These are phyloP conservation scores for Motacilla alba DNA, from an alignment of 2,113 vertebrate species.

Conservation along the genomic window DNA sequence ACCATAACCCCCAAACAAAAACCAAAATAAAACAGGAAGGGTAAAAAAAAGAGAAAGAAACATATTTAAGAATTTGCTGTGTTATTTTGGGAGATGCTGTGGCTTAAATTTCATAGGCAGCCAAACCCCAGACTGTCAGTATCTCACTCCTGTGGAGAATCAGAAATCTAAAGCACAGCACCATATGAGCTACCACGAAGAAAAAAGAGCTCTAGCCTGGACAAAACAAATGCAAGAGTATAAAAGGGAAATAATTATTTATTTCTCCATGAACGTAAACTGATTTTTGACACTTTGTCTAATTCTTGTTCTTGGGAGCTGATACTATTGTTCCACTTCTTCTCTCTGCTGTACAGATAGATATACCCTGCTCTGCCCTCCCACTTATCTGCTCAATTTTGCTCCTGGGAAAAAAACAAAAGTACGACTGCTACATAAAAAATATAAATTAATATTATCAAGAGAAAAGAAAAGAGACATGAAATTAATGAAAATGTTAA, in stretches of 20 bases:
- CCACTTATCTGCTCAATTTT: rapidly evolving
- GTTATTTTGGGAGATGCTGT: background rate
- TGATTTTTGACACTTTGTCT: background rate
- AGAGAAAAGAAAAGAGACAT: background rate
- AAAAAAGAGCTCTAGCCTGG: background rate
- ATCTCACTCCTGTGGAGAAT: background rate
- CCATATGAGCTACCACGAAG: background rate
- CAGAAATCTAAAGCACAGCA: background rate
- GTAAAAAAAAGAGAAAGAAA: too few relatives aligned
- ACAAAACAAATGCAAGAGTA: background rate
- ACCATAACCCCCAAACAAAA: background rate
- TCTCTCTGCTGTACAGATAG: background rate
- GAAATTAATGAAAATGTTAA: background rate
- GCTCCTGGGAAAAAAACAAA: background rate
- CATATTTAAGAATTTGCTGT: background rate
- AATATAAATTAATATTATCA: background rate
- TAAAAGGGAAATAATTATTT: background rate
- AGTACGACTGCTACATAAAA: background rate
- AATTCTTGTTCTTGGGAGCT: background rate
- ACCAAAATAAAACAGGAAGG: background rate
- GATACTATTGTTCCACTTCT: background rate
- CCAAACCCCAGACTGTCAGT: rapidly evolving
- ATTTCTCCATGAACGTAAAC: background rate
- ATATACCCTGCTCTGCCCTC: background rate
- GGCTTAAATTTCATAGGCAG: background rate